Evolutionary conservation across 2,797 vertebrate genomes (phyloP).

Genomic region (Darevskia mixta): DNA sequence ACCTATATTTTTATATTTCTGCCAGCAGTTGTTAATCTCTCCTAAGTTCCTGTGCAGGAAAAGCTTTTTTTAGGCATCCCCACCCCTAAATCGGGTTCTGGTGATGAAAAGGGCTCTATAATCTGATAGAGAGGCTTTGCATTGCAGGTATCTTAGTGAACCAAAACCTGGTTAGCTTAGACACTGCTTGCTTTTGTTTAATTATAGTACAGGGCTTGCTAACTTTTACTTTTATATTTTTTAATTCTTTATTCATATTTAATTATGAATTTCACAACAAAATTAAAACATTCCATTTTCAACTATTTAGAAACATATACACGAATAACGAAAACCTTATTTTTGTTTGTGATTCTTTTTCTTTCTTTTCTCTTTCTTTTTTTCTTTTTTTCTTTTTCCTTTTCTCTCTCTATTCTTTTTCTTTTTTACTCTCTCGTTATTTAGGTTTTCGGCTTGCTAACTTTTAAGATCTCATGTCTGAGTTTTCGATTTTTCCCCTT

Average conservation of each 20-base stretch:
- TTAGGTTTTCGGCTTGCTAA: constrained; percentile 36
- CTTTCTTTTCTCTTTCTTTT: too few relatives aligned
- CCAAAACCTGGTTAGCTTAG: background rate
- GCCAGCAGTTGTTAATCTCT: constrained; percentile 49
- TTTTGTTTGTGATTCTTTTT: too few relatives aligned
- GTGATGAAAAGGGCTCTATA: constrained; percentile 40
- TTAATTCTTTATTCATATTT: too few relatives aligned
- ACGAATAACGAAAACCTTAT: too few relatives aligned
- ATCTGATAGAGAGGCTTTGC: background rate
- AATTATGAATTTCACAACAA: too few relatives aligned
- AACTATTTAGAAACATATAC: too few relatives aligned
- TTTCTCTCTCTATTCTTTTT: too few relatives aligned
- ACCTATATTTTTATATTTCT: constrained; percentile 59
- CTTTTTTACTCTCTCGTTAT: too few relatives aligned
- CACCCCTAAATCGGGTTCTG: background rate
- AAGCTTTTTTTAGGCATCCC: constrained; percentile 50
- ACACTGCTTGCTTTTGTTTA: constrained; percentile 32
- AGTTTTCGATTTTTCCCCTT: too few relatives aligned
- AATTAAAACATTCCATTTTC: too few relatives aligned
- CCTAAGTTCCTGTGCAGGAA: constrained; percentile 61
- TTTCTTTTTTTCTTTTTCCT: too few relatives aligned
- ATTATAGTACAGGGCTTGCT: background rate
- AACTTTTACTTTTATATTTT: background rate
- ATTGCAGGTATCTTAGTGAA: background rate
- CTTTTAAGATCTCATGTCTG: too few relatives aligned